phyloP scores from a whole-genome alignment of 2,113 vertebrate genomes.

The Phalacrocorax pelagicus region DNA sequence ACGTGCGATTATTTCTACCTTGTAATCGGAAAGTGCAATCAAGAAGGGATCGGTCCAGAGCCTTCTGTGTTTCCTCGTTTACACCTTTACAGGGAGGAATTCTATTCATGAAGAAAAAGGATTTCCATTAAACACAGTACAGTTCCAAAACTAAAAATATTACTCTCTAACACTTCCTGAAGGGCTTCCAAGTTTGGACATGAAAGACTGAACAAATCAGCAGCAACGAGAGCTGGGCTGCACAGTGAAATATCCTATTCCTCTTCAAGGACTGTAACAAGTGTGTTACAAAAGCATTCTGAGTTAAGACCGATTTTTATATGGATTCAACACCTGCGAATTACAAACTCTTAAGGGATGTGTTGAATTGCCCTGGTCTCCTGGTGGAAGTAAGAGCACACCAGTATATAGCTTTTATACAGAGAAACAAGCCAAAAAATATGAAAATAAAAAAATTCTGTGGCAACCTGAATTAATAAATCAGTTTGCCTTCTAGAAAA shows the following conservation, averaged over 20 bases:
- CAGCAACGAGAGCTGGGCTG: neutral
- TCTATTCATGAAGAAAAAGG: constrained; percentile 66
- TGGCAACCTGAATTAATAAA: neutral
- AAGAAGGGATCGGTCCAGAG: constrained; percentile 89
- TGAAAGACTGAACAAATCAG: neutral
- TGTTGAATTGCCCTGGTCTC: neutral
- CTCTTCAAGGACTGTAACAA: neutral
- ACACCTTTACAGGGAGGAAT: constrained; percentile 94
- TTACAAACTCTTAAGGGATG: neutral
- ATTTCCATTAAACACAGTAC: neutral
- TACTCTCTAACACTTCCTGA: neutral
- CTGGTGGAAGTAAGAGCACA: neutral
- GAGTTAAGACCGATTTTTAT: neutral
- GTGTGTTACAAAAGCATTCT: neutral
- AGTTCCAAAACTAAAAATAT: neutral
- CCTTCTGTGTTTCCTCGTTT: constrained; percentile 89
- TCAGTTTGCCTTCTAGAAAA: neutral
- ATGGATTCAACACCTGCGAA: neutral
- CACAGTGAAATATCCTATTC: neutral
- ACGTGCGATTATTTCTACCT: constrained; percentile 97
- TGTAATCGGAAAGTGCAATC: constrained; percentile 98
- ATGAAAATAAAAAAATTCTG: neutral
- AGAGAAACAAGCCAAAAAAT: neutral
- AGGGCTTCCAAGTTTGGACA: neutral
- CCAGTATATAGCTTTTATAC: neutral